Evolutionary conservation across 2,888 invertebrate genomes (phyloP).

Genomic region (Eristalinus sepulchralis): DNA sequence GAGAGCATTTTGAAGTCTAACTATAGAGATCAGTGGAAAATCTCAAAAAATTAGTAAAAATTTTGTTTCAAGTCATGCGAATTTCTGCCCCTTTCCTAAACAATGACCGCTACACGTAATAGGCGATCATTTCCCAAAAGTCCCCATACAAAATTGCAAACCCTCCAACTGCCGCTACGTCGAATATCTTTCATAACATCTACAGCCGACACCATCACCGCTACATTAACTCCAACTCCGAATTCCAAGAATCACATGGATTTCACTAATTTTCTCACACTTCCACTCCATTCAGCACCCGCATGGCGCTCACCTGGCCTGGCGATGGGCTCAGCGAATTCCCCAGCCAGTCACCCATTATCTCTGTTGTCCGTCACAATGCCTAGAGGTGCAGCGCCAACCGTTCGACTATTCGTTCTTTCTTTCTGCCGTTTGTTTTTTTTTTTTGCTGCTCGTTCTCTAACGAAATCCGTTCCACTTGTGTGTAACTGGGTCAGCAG

Average conservation of each 20-base stretch:
- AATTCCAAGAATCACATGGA: not conserved
- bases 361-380: conserved; percentile 11
- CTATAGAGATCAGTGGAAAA: too few species aligned
- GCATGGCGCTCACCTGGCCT: not conserved
- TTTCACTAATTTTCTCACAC: not conserved
- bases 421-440: not conserved
- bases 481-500: conserved; percentile 51
- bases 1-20: too few species aligned
- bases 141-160: not conserved
- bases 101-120: too few species aligned
- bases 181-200: not conserved
- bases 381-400: conserved; percentile 43
- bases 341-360: conserved; percentile 14
- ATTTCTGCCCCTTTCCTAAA: too few species aligned
- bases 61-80: too few species aligned
- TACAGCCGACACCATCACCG: not conserved
- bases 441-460: conserved; percentile 5
- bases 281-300: not conserved
- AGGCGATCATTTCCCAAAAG: too few species aligned
- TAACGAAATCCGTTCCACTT: conserved; percentile 51
- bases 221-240: not conserved
- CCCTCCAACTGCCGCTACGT: not conserved
- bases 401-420: conserved; percentile 22
- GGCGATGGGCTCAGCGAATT: not conserved
- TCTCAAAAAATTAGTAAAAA: too few species aligned